Evolutionary conservation across 2,113 vertebrate genomes (phyloP), one percentile per base, ranked within the genome.

Genomic region (Seriola quinqueradiata): DNA sequence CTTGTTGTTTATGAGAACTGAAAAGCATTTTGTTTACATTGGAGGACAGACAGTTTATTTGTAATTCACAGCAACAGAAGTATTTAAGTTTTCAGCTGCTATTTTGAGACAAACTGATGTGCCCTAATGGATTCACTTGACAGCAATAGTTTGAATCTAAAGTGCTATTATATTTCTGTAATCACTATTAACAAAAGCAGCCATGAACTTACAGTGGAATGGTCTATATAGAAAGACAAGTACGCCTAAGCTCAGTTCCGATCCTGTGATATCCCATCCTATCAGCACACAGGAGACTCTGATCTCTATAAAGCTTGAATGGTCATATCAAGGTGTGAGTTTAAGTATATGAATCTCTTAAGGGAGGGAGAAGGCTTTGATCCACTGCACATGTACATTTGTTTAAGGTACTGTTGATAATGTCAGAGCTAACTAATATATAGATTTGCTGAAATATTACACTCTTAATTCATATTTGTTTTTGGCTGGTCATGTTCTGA

Each of bases 11-110:
- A 89, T 89, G 84, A 90, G 79, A 81, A 78, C 66, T 90, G 90
- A 92, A 91, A 94, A 91, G 91, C 90, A 89, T 92, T 91, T 90
- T 91, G 91, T 93, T 93, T 89, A 86, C 89, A 82, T 74, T 82
- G 80, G 89, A 87, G 70, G 64, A 82, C 69, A 92, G 89, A 87
- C 80, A 85, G 87, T 91, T 90, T 89, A 71, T 85, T 86, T 88
- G 84, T 89, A 77, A 82, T 88, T 16, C 32, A 11, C 79, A 64
- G 83, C 66, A 87, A 89, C 68, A 50, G 84, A 60, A 50, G 79
- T 68, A 66, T 91, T 83, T 74, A 77, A 34, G 82, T 72, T 60
- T 77, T 54, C 68, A 40, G 72, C 50, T 23, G 46, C 0, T 72
- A 32, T 75, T 79, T 90, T 6, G 48, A 70, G 71, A 73, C 55